Percentiles rank a stretch among this genome's conserved stretches.
Evolutionary conservation across 1,140 invertebrate species (phyloP).

Genomic region (Temnothorax nylanderi): DNA sequence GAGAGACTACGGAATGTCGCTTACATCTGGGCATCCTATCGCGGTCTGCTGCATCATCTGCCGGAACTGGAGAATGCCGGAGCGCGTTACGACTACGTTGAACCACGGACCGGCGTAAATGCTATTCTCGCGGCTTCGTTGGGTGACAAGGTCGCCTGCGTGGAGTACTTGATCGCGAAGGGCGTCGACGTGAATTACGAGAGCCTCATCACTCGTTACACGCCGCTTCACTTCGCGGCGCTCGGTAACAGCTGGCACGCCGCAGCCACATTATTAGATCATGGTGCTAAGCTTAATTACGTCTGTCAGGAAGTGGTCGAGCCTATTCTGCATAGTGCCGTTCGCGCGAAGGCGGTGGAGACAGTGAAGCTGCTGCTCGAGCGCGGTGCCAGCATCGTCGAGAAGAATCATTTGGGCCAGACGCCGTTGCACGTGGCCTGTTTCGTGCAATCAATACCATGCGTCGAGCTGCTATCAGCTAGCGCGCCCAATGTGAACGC

Average conservation of each 20-base stretch:
- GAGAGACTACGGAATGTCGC: slow-evolving; percentile 77
- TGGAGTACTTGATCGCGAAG: slow-evolving; percentile 81
- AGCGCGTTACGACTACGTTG: slow-evolving; percentile 76
- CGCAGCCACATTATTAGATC: slow-evolving; percentile 85
- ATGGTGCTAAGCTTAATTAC: slow-evolving; percentile 82
- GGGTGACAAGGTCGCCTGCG: slow-evolving; percentile 77
- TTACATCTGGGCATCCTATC: slow-evolving; percentile 82
- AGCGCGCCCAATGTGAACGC: slow-evolving; percentile 86
- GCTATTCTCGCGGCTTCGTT: slow-evolving; percentile 78
- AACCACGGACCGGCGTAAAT: slow-evolving; percentile 80
- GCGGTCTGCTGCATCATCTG: slow-evolving; percentile 77
- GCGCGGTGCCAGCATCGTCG: slow-evolving; percentile 86
- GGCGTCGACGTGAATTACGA: slow-evolving; percentile 79
- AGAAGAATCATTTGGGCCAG: slow-evolving; percentile 87
- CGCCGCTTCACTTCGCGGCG: slow-evolving; percentile 87
- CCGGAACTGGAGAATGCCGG: slow-evolving; percentile 77
- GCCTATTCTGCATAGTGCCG: slow-evolving; percentile 87
- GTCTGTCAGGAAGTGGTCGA: slow-evolving; percentile 76
- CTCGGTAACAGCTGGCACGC: slow-evolving; percentile 86
- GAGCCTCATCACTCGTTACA: slow-evolving; percentile 85
- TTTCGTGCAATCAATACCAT: slow-evolving; percentile 86
- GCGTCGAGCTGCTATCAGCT: slow-evolving; percentile 85
- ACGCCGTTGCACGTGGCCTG: slow-evolving; percentile 88
- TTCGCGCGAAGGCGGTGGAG: slow-evolving; percentile 85
- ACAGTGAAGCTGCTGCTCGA: slow-evolving; percentile 88